Base-by-base conservation (phyloP, 2,888 invertebrate species). In the Drosophila quinaria region DNA sequence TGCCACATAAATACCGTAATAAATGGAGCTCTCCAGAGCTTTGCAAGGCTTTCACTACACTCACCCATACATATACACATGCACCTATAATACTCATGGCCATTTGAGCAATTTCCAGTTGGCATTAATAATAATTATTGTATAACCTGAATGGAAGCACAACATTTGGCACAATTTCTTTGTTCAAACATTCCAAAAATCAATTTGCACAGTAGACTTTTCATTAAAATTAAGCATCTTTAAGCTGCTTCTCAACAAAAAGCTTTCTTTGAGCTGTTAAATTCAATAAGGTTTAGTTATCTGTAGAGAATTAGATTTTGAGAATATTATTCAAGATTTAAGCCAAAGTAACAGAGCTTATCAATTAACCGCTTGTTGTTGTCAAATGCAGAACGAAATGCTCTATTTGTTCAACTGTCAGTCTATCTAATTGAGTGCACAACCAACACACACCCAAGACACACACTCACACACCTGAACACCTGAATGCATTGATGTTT, bases 1-100 rank as follows among this genome's bases (percentile, higher is more conserved):
- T 70, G 71, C 64, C 75, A 72, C 82, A 89, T 87, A 89, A 90
- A 87, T 87, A 70, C 72, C 75, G 73, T 79, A 85, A 87, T 87
- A 90, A 87, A 87, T 87, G 78, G 76, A 78, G 80, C 86, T 63
- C 77, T 87, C 76, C 73, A 71, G 78, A 58, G 66, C 73, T 61
- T 51, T 55, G 9, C 64, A 63, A 65, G 58, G 70, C 70, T 61
- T 62, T 58, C 44, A 76, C 77, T 83, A 52, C 62, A 51, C 55
- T 49, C 29, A 39, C 42, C 19, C 50, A 58, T 29, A 41, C 54
- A 29, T 33, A 50, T 56, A 31, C 22, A 25, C 33, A 37, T 44
- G 33, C 44, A 44, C 22, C 10, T 42, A 33, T n/a, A 11, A 55
- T 10, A 10, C 17, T 44, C 15, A 35, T 31, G 31, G 47, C 61